phyloP scores from a whole-genome alignment of 2,113 vertebrate genomes.

The Nettapus auritus region DNA sequence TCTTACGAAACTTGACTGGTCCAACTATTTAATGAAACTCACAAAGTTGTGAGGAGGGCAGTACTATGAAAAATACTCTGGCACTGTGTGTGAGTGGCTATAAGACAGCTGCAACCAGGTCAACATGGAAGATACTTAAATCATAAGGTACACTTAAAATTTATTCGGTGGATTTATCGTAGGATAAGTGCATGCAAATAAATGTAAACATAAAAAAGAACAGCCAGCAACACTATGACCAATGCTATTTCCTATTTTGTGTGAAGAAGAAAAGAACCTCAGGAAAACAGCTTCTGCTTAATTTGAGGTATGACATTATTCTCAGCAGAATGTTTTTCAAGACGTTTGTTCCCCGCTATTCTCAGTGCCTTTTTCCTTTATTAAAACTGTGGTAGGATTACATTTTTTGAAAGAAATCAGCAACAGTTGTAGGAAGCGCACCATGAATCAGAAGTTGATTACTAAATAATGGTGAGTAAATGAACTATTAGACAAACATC shows the following conservation, averaged over 20 bases:
- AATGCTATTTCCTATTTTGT: not conserved
- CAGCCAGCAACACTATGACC: not conserved
- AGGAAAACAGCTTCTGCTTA: not conserved
- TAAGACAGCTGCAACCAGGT: not conserved
- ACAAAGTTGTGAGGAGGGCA: not conserved
- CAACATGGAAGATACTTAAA: not conserved
- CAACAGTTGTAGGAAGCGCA: not conserved
- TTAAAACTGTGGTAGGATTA: not conserved
- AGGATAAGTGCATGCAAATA: not conserved
- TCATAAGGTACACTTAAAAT: not conserved
- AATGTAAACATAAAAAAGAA: not conserved
- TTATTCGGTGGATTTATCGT: not conserved
- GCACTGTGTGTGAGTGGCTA: rapidly evolving
- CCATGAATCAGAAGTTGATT: not conserved
- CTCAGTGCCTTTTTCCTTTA: not conserved
- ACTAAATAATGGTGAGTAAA: not conserved
- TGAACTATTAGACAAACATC: not conserved
- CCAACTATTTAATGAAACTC: not conserved
- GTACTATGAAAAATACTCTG: not conserved
- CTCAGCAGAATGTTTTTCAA: not conserved
- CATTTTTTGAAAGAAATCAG: not conserved
- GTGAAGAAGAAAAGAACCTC: not conserved
- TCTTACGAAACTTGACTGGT: not conserved
- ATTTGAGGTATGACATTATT: not conserved
- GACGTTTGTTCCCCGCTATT: not conserved